A percentile compares a stretch with the other conserved stretches of the same genome.
These are phyloP conservation scores for Dromococcyx pavoninus DNA, from an alignment of 2,797 vertebrate genomes.

Conservation along the genomic window DNA sequence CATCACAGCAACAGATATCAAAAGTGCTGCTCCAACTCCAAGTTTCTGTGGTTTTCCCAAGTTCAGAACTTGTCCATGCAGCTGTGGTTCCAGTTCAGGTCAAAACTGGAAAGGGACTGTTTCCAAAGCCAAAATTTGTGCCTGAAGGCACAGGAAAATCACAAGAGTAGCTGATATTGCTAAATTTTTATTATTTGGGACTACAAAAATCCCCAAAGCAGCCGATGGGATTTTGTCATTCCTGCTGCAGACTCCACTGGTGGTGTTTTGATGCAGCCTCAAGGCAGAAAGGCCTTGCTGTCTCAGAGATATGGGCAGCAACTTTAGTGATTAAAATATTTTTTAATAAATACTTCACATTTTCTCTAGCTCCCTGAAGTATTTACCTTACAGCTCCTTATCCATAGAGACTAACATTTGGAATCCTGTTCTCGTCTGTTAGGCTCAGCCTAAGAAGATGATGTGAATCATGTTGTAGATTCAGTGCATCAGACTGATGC, in stretches of 20 bases:
- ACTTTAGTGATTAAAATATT: neutral
- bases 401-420: neutral
- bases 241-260: neutral
- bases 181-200: neutral
- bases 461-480: neutral
- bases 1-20: neutral
- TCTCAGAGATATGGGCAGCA: neutral
- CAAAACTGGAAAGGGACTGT: neutral
- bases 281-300: neutral
- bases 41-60: neutral
- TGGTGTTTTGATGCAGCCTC: neutral
- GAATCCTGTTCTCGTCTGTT: neutral
- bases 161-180: neutral
- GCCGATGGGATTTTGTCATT: neutral
- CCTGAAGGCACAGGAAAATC: neutral
- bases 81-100: neutral
- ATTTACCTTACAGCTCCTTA: neutral
- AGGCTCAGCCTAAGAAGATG: neutral
- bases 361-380: neutral
- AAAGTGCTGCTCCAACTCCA: fast-evolving
- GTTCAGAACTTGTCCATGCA: neutral
- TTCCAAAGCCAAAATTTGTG: neutral
- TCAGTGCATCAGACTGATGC: neutral
- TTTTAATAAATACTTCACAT: neutral
- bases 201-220: neutral